Evolutionary conservation across 2,797 vertebrate species (phyloP), one percentile per base, ranked within the genome.

Genomic region (Pseudochirops cupreus): DNA sequence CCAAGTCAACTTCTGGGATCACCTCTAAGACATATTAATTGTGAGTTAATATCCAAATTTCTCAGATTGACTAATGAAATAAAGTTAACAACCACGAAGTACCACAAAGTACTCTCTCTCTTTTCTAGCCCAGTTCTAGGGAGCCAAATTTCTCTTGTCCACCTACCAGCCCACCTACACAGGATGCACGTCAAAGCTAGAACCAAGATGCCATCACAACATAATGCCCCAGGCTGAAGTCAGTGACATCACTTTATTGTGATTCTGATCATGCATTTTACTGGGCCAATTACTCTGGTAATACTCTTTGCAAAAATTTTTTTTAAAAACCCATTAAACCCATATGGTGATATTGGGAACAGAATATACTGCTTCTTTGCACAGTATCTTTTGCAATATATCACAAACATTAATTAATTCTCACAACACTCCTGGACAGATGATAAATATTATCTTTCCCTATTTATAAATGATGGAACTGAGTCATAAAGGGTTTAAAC

Each of bases 391-490:
- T 95, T 91, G 92, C 53, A 53, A 95, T 91, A 62, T 95, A 74
- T 87, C 74, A 29, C 18, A 87, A 57, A 89, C 53, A 96, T 92
- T 1, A 94, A 95, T 92, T 50, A 18, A 92, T 92, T 93, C 94
- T 96, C 39, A 39, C 87, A 93, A 93, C 58, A 96, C 29, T 5
- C 29, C 90, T 91, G 28, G n/a, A 89, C 58, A 95, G 91, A 96
- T 90, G 94, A 94, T 91, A 95, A 95, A 89, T 91, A 92, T 39
- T 94, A 46, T 97, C 93, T 96, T 94, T 67, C 90, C 91, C 29
- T 16, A 74, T 92, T 93, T 93, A 94, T 93, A 97, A 96, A 96
- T 0, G 24, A 95, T 3, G 33, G 94, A 24, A 33, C 67, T 95
- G 93, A 97, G 94, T 97, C 94, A 97, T 58, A 53, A 67, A 58